These are phyloP conservation scores for Priocnemis perturbator DNA, from an alignment of 2,888 invertebrate genomes.

Conservation along the genomic window DNA sequence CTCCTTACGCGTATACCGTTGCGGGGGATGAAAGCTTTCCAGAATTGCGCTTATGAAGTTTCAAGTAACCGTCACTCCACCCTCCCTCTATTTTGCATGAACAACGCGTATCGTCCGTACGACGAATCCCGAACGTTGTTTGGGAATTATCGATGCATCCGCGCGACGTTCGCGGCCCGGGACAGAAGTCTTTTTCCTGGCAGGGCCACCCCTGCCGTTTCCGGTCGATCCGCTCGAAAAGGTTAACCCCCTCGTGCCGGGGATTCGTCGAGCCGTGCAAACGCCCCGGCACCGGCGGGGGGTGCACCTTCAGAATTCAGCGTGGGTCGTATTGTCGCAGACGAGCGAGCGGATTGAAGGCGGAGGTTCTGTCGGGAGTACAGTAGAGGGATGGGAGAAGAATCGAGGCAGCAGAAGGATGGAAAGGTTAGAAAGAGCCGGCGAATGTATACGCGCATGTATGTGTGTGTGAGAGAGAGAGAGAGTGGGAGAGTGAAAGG, in stretches of 20 bases:
- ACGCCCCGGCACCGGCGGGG: neutral
- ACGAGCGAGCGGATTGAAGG: conserved; percentile 27
- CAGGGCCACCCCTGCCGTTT: conserved; percentile 12
- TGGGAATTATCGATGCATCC: conserved; percentile 17
- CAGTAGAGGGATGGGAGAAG: conserved; percentile 7
- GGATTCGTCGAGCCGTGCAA: conserved; percentile 22
- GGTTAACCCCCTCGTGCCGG: conserved; percentile 28
- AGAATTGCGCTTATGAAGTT: too few relatives aligned
- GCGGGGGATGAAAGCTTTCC: too few relatives aligned
- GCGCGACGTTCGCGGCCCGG: neutral
- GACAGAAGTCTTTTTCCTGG: conserved; percentile 10
- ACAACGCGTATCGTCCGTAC: too few relatives aligned
- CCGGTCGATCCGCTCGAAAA: conserved; percentile 34
- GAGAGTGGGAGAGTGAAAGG: conserved; percentile 25
- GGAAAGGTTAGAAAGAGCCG: conserved; percentile 12
- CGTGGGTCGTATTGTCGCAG: conserved; percentile 33
- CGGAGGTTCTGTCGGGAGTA: neutral
- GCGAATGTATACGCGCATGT: conserved; percentile 15
- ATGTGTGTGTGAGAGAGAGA: conserved; percentile 14
- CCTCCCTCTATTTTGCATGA: too few relatives aligned
- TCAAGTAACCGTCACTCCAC: too few relatives aligned
- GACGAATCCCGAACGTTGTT: neutral
- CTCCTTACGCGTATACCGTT: too few relatives aligned
- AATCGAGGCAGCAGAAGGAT: conserved; percentile 12
- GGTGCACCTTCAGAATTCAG: conserved; percentile 15